Evolutionary conservation across 2,113 vertebrate genomes (phyloP).

Genomic region (Dicentrarchus labrax): DNA sequence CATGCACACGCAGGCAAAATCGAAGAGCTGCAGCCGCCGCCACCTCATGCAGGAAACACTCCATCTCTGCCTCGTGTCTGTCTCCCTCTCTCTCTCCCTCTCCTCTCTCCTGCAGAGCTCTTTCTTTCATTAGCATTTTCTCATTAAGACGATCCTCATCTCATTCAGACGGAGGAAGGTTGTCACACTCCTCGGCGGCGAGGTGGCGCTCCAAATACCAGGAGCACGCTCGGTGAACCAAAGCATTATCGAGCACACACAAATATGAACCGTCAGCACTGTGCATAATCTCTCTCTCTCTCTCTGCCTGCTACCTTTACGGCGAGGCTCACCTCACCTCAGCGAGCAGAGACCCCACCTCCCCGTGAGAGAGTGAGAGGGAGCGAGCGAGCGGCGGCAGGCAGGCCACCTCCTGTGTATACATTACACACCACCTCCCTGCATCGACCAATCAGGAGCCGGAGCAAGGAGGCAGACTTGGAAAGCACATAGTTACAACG

Average conservation of each 20-base stretch:
- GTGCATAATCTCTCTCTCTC: conserved; percentile 44
- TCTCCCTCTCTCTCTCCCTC: conserved; percentile 8
- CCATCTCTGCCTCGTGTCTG: conserved; percentile 27
- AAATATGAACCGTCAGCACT: conserved; percentile 74
- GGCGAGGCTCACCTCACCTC: conserved; percentile 62
- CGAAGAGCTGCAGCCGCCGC: conserved; percentile 30
- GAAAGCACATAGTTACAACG: conserved; percentile 82
- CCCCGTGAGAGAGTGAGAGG: conserved; percentile 22
- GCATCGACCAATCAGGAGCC: conserved; percentile 77
- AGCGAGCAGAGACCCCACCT: conserved; percentile 43
- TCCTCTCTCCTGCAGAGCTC: conserved; percentile 48
- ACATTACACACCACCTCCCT: conserved; percentile 76
- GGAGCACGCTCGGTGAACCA: conserved; percentile 8
- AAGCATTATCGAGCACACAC: neutral
- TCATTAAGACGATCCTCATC: conserved; percentile 56
- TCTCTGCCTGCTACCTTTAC: conserved; percentile 66
- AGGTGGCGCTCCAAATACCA: conserved; percentile 7
- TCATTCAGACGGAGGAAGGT: conserved; percentile 38
- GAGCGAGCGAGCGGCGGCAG: neutral
- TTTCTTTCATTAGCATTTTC: conserved; percentile 59
- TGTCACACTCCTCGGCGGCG: neutral
- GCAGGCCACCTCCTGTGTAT: conserved; percentile 68
- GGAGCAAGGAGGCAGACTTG: conserved; percentile 79
- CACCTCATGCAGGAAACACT: conserved; percentile 50
- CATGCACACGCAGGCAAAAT: conserved; percentile 57